These are phyloP conservation scores for Gymnodraco acuticeps DNA, from an alignment of 2,797 vertebrate species.

Conservation along the genomic window DNA sequence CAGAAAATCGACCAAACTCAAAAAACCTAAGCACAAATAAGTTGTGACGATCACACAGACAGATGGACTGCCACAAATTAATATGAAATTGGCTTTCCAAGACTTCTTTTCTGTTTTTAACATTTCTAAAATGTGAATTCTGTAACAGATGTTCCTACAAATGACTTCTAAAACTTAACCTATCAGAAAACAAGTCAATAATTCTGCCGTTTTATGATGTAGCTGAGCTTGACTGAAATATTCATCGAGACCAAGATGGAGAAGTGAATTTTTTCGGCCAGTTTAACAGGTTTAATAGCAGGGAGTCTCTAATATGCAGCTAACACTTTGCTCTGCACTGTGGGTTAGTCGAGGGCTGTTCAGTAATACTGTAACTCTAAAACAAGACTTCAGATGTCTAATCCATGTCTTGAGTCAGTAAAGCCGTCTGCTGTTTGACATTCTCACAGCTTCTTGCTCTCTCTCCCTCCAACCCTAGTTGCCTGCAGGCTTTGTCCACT, in stretches of 20 bases:
- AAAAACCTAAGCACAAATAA: background rate
- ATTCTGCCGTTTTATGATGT: conserved; percentile 6
- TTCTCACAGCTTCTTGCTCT: conserved; percentile 69
- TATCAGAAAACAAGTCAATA: conserved; percentile 22
- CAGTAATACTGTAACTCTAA: conserved; percentile 48
- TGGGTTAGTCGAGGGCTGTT: conserved; percentile 42
- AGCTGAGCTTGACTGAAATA: conserved; percentile 29
- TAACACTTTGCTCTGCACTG: conserved; percentile 46
- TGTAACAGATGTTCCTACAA: conserved; percentile 41
- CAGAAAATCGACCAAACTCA: background rate
- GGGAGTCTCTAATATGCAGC: conserved; percentile 48
- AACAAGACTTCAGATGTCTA: conserved; percentile 64
- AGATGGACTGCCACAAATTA: conserved; percentile 25
- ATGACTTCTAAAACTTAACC: conserved; percentile 23
- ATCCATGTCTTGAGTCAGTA: conserved; percentile 66
- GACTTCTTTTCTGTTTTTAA: conserved; percentile 4
- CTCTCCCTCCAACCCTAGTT: conserved; percentile 51
- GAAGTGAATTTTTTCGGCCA: conserved; percentile 8
- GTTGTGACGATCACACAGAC: conserved; percentile 6
- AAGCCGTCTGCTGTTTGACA: conserved; percentile 74
- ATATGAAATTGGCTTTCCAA: conserved; percentile 30
- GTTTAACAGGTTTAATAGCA: conserved; percentile 25
- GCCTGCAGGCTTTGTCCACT: conserved; percentile 74
- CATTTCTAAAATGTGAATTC: conserved; percentile 42
- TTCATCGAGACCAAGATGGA: conserved; percentile 15